These are phyloP conservation scores for Leucophora obtusa DNA, from an alignment of 2,888 invertebrate species.

Conservation along the genomic window DNA sequence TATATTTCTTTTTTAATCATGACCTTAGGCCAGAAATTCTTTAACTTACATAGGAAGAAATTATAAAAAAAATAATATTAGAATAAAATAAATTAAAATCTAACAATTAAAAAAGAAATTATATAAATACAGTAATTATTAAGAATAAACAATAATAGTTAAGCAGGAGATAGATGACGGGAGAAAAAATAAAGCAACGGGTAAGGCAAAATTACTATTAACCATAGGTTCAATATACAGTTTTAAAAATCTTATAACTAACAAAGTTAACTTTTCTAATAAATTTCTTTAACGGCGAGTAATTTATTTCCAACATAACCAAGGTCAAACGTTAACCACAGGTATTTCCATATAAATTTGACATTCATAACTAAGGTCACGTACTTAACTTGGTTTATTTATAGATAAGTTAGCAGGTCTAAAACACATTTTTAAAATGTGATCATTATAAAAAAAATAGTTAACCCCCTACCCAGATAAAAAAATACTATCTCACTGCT, in stretches of 20 bases:
- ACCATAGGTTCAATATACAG: not conserved
- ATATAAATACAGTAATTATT: constrained; percentile 27
- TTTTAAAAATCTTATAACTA: not conserved
- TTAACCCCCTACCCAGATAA: too few species aligned
- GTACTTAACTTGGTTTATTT: too few species aligned
- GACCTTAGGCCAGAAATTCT: constrained; percentile 72
- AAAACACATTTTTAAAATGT: too few species aligned
- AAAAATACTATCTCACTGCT: too few species aligned
- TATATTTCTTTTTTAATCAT: constrained; percentile 32
- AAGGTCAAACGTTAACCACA: too few species aligned
- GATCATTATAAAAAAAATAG: too few species aligned
- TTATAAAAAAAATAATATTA: constrained; percentile 34
- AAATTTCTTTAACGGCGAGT: too few species aligned
- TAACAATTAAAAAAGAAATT: constrained; percentile 7
- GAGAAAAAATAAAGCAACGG: not conserved
- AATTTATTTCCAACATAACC: too few species aligned
- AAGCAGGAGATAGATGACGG: not conserved
- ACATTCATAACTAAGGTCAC: too few species aligned
- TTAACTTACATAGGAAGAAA: constrained; percentile 43
- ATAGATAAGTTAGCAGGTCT: too few species aligned
- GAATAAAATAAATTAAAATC: constrained; percentile 20
- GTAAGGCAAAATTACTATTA: not conserved
- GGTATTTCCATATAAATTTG: too few species aligned
- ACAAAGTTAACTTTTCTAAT: not conserved
- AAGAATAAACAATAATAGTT: constrained; percentile 13